Evolutionary conservation across 2,113 vertebrate species (phyloP).

Genomic region (Larimichthys polyactis): DNA sequence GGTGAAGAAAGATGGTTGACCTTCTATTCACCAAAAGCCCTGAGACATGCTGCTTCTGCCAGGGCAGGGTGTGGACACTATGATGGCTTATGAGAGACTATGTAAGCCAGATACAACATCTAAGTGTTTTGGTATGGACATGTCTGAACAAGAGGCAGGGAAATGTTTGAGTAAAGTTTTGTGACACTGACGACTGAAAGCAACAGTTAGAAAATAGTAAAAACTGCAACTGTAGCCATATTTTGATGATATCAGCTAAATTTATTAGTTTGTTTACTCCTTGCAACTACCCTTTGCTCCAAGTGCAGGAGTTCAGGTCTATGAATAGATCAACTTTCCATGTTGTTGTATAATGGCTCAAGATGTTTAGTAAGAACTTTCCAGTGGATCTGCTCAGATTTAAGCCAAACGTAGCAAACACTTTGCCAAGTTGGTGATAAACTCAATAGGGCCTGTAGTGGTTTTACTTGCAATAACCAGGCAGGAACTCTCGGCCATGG

Average conservation of each 20-base stretch:
- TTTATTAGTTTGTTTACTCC: background rate
- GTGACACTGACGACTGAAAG: background rate
- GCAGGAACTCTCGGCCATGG: constrained; percentile 49
- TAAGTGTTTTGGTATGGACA: constrained; percentile 9
- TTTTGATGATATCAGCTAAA: constrained; percentile 10
- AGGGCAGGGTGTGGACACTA: constrained; percentile 47
- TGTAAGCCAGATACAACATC: constrained; percentile 32
- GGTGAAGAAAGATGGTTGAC: constrained; percentile 67
- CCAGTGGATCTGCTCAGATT: constrained; percentile 48
- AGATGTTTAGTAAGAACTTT: constrained; percentile 63
- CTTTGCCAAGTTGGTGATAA: constrained; percentile 52
- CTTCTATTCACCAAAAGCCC: constrained; percentile 58
- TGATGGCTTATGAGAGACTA: constrained; percentile 28
- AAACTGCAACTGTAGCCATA: background rate
- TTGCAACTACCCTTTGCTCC: background rate
- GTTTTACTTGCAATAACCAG: constrained; percentile 67
- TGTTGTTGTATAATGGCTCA: constrained; percentile 45
- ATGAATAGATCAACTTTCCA: constrained; percentile 35
- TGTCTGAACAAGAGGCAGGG: constrained; percentile 17
- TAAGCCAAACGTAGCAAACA: constrained; percentile 41
- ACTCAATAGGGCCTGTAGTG: constrained; percentile 39
- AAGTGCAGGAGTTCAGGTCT: constrained; percentile 6
- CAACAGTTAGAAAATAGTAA: background rate
- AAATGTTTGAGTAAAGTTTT: constrained; percentile 5
- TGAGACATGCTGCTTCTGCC: constrained; percentile 41